phyloP scores from a whole-genome alignment of 2,888 invertebrate genomes.

The Gnatocerus cornutus region DNA sequence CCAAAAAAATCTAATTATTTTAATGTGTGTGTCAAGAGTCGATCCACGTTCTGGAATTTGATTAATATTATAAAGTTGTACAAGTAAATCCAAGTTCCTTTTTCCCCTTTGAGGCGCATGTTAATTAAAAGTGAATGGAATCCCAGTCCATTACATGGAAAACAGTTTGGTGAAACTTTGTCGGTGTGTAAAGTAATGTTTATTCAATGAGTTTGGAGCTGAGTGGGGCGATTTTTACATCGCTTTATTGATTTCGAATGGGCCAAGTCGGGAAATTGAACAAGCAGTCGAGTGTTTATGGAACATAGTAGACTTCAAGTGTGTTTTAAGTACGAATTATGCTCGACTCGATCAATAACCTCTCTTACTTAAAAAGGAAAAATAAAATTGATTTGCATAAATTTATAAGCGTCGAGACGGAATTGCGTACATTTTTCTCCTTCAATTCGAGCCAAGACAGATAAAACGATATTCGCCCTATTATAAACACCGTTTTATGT shows the following conservation, averaged over 20 bases:
- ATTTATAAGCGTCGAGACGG: neutral
- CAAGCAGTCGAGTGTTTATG: conserved; percentile 41
- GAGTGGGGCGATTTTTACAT: conserved; percentile 47
- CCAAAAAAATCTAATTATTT: conserved; percentile 21
- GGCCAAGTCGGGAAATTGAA: conserved; percentile 41
- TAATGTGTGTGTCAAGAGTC: conserved; percentile 34
- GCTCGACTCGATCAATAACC: conserved; percentile 7
- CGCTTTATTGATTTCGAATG: conserved; percentile 46
- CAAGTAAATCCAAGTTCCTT: conserved; percentile 38
- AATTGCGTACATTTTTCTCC: no score
- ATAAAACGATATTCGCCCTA: no score
- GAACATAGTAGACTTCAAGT: conserved; percentile 15
- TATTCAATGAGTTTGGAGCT: conserved; percentile 45
- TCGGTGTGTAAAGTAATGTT: conserved; percentile 49
- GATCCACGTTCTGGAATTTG: conserved; percentile 26
- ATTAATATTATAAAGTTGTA: conserved; percentile 44
- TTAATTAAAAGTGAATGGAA: conserved; percentile 49
- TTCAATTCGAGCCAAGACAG: no score
- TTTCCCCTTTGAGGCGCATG: conserved; percentile 40
- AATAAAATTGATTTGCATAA: conserved; percentile 9
- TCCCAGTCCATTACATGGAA: conserved; percentile 49
- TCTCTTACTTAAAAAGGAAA: neutral
- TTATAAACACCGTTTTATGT: no score
- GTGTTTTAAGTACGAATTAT: conserved; percentile 27
- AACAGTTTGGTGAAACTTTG: conserved; percentile 44